A percentile compares a stretch with the other conserved stretches of the same genome.
Evolutionary conservation across 2,888 invertebrate genomes (phyloP).

Genomic region (Coelopa pilipes): DNA sequence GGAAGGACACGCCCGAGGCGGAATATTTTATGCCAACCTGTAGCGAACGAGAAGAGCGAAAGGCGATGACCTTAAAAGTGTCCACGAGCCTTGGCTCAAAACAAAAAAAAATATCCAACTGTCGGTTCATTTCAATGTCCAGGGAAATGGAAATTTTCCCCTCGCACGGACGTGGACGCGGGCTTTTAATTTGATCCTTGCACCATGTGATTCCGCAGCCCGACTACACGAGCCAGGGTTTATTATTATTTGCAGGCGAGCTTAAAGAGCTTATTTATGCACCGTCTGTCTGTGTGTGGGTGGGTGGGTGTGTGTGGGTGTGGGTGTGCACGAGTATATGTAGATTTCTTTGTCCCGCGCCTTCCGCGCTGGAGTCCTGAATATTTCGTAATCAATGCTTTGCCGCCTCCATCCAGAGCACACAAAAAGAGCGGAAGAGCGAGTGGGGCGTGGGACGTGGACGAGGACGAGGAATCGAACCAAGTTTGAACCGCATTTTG

Average conservation of each 20-base stretch:
- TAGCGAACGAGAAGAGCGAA: no score
- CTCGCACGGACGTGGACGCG: no score
- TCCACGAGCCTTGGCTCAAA: no score
- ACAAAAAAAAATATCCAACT: no score
- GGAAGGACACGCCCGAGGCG: no score
- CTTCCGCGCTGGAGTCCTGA: no score
- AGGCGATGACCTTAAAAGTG: no score
- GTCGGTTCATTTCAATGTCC: no score
- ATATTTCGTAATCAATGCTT: not conserved
- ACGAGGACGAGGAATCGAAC: constrained; percentile 21
- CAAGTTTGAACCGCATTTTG: constrained; percentile 22
- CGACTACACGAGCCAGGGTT: not conserved
- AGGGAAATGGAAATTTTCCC: no score
- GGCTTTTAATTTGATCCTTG: not conserved
- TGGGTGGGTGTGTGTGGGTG: not conserved
- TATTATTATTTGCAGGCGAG: not conserved
- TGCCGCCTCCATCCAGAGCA: not conserved
- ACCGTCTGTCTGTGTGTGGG: not conserved
- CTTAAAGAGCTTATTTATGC: constrained; percentile 14
- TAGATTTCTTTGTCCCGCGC: not conserved
- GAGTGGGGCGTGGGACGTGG: no score
- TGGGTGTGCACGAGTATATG: not conserved
- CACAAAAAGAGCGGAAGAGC: no score
- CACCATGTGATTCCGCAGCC: not conserved
- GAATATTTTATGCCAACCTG: no score